These are phyloP conservation scores for Synanthedon vespiformis DNA, from an alignment of 2,888 invertebrate genomes.

Conservation along the genomic window DNA sequence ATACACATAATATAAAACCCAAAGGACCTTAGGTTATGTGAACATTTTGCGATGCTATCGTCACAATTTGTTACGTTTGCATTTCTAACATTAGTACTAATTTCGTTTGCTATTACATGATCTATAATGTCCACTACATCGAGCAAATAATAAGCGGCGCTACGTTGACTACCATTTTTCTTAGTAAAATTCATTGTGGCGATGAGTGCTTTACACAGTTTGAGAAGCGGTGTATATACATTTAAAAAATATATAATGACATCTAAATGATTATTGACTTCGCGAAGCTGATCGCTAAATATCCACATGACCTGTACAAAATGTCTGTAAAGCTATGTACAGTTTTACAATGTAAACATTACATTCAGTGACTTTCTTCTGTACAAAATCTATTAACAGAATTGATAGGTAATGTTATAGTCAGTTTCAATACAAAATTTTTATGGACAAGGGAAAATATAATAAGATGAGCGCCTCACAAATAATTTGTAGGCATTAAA, in stretches of 20 bases:
- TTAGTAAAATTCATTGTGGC: slow-evolving; percentile 48
- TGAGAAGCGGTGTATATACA: slow-evolving; percentile 29
- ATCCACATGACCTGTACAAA: slow-evolving; percentile 70
- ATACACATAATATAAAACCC: slow-evolving; percentile 42
- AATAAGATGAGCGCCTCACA: neutral
- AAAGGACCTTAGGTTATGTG: slow-evolving; percentile 58
- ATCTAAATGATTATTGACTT: slow-evolving; percentile 33
- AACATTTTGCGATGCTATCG: slow-evolving; percentile 72
- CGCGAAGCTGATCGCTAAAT: slow-evolving; percentile 67
- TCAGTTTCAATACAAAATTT: neutral
- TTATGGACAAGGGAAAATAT: neutral
- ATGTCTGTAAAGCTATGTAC: slow-evolving; percentile 42
- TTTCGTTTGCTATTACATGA: slow-evolving; percentile 30
- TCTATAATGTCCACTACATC: slow-evolving; percentile 16
- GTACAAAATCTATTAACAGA: neutral
- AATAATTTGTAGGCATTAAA: neutral
- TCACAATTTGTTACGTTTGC: slow-evolving; percentile 29
- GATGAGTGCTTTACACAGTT: slow-evolving; percentile 30
- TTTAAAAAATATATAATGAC: slow-evolving; percentile 29
- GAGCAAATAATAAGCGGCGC: slow-evolving; percentile 41
- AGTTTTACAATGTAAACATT: slow-evolving; percentile 21
- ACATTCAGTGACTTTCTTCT: slow-evolving; percentile 1
- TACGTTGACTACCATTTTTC: slow-evolving; percentile 63
- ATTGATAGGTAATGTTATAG: neutral
- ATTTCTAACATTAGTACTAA: slow-evolving; percentile 12